Conservation (phyloP, 2,113 vertebrate species). For the Apodemus sylvaticus region DNA sequence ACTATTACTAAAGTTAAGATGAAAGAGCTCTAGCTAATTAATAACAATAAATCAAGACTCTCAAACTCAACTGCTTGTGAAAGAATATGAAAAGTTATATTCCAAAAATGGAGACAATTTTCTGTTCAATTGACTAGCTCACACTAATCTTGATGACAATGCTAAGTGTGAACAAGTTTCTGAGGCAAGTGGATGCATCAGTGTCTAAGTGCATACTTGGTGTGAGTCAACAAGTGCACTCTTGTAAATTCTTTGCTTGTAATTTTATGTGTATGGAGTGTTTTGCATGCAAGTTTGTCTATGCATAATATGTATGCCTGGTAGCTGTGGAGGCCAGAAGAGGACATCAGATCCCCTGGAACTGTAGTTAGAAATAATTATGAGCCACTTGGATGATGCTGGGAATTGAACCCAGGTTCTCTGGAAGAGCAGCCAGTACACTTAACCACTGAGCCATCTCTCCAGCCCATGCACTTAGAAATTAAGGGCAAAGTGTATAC, state of each 20-base stretch:
- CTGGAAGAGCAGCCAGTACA: not conserved
- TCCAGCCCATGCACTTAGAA: not conserved
- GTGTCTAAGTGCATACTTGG: not conserved
- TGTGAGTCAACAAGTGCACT: not conserved
- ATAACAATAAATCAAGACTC: conserved; percentile 11
- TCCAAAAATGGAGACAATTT: not conserved
- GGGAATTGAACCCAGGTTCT: not conserved
- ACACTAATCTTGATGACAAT: conserved; percentile 33
- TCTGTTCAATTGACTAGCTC: not conserved
- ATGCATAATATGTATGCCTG: too few species aligned
- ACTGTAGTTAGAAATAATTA: not conserved
- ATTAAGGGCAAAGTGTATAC: not conserved
- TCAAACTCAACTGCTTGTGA: not conserved
- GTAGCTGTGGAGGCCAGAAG: too few species aligned
- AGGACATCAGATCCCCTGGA: not conserved
- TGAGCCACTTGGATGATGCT: not conserved
- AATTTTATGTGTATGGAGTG: too few species aligned
- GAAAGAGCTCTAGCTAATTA: not conserved
- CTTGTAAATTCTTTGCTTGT: not conserved
- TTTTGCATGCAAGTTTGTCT: not conserved
- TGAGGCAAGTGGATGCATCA: not conserved
- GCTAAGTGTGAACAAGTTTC: not conserved
- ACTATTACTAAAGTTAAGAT: not conserved
- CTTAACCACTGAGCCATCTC: not conserved
- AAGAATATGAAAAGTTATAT: conserved; percentile 15